These are phyloP conservation scores for Amitus sp. DNA, from an alignment of 2,888 invertebrate species.

Conservation along the genomic window DNA sequence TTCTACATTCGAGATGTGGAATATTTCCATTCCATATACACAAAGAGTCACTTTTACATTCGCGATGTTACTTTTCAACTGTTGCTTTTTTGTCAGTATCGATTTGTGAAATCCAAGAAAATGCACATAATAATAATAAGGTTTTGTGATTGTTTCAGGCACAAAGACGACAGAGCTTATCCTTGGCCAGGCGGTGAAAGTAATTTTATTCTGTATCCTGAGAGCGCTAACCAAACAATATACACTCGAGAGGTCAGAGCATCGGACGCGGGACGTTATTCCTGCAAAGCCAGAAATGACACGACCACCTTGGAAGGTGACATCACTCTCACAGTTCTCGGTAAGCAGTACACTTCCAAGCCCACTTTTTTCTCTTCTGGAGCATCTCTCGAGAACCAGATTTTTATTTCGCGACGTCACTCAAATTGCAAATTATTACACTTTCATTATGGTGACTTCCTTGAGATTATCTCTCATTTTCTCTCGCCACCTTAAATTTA, in stretches of 20 bases:
- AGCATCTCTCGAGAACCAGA: neutral
- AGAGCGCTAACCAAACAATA: conserved; percentile 82
- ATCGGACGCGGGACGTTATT: conserved; percentile 79
- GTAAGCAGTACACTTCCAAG: conserved; percentile 66
- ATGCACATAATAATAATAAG: conserved; percentile 13
- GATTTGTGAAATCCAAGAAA: neutral
- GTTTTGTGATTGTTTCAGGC: conserved; percentile 68
- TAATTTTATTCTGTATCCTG: conserved; percentile 78
- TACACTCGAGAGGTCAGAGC: conserved; percentile 74
- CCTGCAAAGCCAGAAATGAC: conserved; percentile 78
- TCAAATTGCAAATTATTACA: too few species aligned
- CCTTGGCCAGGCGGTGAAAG: conserved; percentile 81
- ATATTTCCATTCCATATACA: too few species aligned
- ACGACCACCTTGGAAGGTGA: conserved; percentile 74
- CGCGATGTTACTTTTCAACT: too few species aligned
- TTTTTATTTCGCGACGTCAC: neutral
- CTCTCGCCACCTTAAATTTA: too few species aligned
- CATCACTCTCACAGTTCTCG: conserved; percentile 74
- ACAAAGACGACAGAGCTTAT: conserved; percentile 78
- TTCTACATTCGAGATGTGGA: too few species aligned
- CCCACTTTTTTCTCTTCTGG: too few species aligned
- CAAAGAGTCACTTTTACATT: too few species aligned
- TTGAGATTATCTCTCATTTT: too few species aligned
- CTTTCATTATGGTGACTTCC: too few species aligned
- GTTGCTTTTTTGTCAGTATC: too few species aligned